Evolutionary conservation across 2,888 invertebrate genomes (phyloP), one percentile per base, ranked within the genome.

Genomic region (Strigamia maritima): DNA sequence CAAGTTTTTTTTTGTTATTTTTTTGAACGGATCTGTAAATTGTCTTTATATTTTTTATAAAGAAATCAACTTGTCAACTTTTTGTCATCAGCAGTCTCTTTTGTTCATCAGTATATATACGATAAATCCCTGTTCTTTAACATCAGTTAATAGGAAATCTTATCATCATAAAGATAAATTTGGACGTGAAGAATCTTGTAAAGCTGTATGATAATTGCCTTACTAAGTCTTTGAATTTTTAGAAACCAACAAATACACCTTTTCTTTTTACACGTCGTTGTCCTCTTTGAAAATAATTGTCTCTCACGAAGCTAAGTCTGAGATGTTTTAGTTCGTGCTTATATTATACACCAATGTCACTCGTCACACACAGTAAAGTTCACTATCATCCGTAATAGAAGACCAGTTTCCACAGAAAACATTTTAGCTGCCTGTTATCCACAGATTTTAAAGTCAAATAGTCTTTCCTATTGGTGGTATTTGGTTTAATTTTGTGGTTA

Each of bases 131-230:
- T 70, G 70, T 70, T 70, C 26, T 24, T 6, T 70, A 70, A 26
- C 70, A 70, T 26, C 70, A 28, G 70, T 70, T 70, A 26, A 70
- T 28, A 70, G 28, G 70, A 70, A 70, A 26, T 70, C 28, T 70
- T 70, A 70, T 70, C 70, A 28, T 70, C 70, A 14, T 70, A 70
- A 70, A 70, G 70, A 70, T 70, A 70, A 28, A 28, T 70, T 70
- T 70, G 70, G 70, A 70, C 70, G 70, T 70, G 26, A 70, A 70
- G 70, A 70, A 70, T 70, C 28, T 70, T 70, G 70, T 70, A 70
- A 70, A 70, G 70, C 70, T 70, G 12, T 70, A 28, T 70, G 70
- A 70, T 70, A 70, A 70, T 70, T 24, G 70, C 70, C 16, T 28
- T 70, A 70, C 70, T 6, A 70, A 70, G 70, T 70, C 24, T 70